These are phyloP conservation scores for Masticophis lateralis DNA, from an alignment of 2,797 vertebrate species.

Conservation along the genomic window DNA sequence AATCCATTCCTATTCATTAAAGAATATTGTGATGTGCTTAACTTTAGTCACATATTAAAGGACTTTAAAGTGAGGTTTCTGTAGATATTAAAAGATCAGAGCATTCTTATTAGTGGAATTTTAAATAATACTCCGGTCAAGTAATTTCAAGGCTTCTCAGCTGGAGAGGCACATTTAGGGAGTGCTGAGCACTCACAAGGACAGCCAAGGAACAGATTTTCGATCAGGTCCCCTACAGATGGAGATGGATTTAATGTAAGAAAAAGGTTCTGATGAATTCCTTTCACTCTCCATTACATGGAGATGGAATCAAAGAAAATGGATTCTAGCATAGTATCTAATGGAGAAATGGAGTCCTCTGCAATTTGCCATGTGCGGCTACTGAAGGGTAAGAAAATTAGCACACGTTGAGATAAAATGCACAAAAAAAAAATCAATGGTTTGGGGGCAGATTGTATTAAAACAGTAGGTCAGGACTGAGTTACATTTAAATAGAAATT, in stretches of 20 bases:
- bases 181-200: neutral
- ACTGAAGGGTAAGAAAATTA: neutral
- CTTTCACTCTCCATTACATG: neutral
- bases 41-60: conserved; percentile 3
- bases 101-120: neutral
- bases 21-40: neutral
- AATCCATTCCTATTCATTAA: conserved; percentile 27
- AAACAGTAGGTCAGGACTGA: neutral
- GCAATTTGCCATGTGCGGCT: neutral
- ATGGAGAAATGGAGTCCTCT: neutral
- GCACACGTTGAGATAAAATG: neutral
- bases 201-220: neutral
- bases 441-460: neutral
- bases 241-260: neutral
- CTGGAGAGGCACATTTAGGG: neutral
- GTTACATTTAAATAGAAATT: neutral
- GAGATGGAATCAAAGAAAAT: neutral
- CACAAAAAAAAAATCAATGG: neutral
- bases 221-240: neutral
- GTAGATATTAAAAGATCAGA: neutral
- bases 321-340: neutral
- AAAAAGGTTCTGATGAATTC: neutral
- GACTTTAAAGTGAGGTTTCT: neutral
- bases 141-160: neutral
- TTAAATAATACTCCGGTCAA: neutral